phyloP scores from a whole-genome alignment of 2,797 vertebrate species.

The Enteromius mattozi region DNA sequence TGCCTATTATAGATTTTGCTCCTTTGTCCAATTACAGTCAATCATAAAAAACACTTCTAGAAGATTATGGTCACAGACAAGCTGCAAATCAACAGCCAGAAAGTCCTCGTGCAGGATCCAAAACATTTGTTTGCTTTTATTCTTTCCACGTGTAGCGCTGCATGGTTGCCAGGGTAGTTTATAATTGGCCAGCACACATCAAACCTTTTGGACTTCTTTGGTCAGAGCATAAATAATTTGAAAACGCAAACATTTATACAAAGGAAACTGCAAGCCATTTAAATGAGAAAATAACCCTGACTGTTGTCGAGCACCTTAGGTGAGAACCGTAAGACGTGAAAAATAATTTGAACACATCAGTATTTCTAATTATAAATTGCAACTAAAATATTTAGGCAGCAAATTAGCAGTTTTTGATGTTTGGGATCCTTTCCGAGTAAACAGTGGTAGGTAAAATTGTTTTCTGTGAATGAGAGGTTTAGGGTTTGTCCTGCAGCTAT shows the following conservation, averaged over 20 bases:
- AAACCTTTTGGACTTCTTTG: conserved; percentile 25
- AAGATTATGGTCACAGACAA: background rate
- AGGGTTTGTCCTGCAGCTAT: background rate
- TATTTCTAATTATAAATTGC: conserved; percentile 26
- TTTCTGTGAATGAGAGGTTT: background rate
- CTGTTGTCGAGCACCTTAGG: conserved; percentile 23
- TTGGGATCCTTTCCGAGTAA: background rate
- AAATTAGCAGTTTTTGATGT: conserved; percentile 8
- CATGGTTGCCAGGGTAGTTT: background rate
- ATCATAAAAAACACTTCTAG: background rate
- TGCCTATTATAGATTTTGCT: background rate
- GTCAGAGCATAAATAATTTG: conserved; percentile 25
- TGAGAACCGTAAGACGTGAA: conserved; percentile 30
- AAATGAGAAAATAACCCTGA: conserved; percentile 24
- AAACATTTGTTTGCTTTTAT: background rate
- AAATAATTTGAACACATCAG: conserved; percentile 32
- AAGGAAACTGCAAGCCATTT: conserved; percentile 24
- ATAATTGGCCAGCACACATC: conserved; percentile 10
- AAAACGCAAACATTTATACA: conserved; percentile 25
- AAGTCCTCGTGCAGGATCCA: background rate
- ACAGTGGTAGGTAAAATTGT: background rate
- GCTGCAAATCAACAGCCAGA: conserved; percentile 1
- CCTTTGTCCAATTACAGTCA: background rate
- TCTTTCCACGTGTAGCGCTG: background rate
- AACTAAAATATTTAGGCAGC: conserved; percentile 25